Evolutionary conservation across 2,888 invertebrate species (phyloP), one percentile per base, ranked within the genome.

Genomic region (Volucella inflata): DNA sequence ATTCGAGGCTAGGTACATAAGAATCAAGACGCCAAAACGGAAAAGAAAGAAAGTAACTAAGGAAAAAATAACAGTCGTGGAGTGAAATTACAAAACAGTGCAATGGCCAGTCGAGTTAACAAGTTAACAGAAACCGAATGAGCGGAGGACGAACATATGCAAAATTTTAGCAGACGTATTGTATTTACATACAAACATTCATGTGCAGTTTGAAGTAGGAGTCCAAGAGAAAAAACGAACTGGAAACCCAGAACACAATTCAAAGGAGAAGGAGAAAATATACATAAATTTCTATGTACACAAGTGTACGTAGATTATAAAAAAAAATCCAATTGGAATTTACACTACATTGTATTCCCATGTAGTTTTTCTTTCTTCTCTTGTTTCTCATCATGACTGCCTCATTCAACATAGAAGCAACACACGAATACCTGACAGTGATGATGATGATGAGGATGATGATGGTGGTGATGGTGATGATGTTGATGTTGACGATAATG

Each of bases 321-420:
- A 80, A 55, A 80, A 57, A 77, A 81, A 42, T 76, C 67, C 72
- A 72, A 77, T 85, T 71, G 72, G 76, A 85, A 81, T 77, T 72
- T 68, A 62, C 71, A 72, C 70, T 72, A 65, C 64, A 60, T 85
- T 72, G 60, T 80, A 71, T 80, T 81, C 76, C 75, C 80, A 75
- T 80, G 71, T 71, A 76, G 51, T 51, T 38, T 30, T 36, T 11
- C n/a, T 36, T 8, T 48, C 53, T 48, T 51, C 17, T 48, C 30
- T 62, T 60, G 46, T 17, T 59, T 14, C 40, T 57, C 60, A 65
- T 55, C 44, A 36, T 17, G 59, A 36, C 11, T 21, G 59, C 21
- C 44, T 62, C 59, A 74, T 70, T 79, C 72, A 46, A 70, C 51
- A 55, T 14, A 57, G 53, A 44, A 76, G 55, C 42, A 68, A 38